Conservation (phyloP, 2,113 vertebrate species). For the Chionomys nivalis region DNA sequence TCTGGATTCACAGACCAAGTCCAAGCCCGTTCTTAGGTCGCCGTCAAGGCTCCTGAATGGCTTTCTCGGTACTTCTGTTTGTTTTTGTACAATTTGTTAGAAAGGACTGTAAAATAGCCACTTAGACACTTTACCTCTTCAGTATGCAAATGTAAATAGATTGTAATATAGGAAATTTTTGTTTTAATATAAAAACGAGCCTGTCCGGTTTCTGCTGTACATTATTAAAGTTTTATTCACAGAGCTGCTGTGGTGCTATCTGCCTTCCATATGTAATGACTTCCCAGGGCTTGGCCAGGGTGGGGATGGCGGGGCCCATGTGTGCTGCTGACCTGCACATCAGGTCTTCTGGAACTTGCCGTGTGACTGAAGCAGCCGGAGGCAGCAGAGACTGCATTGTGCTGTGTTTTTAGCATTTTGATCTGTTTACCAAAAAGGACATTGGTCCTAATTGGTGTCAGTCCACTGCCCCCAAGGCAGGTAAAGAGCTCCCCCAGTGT, state of each 20-base stretch:
- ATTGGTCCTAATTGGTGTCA: neutral
- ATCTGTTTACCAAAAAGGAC: neutral
- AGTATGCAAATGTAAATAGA: constrained; percentile 92
- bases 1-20: constrained; percentile 78
- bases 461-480: neutral
- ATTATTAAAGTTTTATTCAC: constrained; percentile 92
- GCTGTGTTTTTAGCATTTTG: neutral
- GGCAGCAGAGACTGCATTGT: neutral
- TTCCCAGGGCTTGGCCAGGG: neutral
- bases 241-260: constrained; percentile 46
- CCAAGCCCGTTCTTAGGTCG: constrained; percentile 68
- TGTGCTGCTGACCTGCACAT: fast-evolving
- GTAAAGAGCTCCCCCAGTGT: neutral
- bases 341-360: neutral
- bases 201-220: constrained; percentile 91
- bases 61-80: constrained; percentile 84
- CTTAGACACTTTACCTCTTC: constrained; percentile 94
- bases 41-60: constrained; percentile 71
- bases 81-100: constrained; percentile 89
- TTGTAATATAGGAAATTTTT: constrained; percentile 91
- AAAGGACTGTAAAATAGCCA: constrained; percentile 91
- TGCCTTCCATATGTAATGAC: neutral
- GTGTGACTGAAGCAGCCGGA: neutral
- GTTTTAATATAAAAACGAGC: constrained; percentile 91
- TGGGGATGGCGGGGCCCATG: neutral